Evolutionary conservation across 1,140 invertebrate genomes (phyloP).

Genomic region (Brachionus koreanus): DNA sequence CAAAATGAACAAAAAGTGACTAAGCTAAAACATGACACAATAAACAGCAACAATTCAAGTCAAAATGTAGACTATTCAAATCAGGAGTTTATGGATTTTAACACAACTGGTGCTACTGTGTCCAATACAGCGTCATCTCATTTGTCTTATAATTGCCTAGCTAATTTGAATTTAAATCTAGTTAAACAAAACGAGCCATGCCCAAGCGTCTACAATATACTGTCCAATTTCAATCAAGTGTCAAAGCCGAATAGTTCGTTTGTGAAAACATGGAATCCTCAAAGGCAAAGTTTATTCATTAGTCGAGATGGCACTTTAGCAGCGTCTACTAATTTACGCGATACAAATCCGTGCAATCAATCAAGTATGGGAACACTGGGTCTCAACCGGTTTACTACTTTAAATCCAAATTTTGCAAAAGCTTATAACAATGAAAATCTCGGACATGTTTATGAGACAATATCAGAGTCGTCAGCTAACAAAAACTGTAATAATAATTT

Average conservation of each 20-base stretch:
- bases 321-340: not conserved
- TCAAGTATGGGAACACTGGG: not conserved
- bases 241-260: not conserved
- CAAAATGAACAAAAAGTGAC: not conserved
- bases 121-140: not conserved
- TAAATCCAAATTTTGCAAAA: not conserved
- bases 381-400: not conserved
- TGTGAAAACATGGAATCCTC: not conserved
- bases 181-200: not conserved
- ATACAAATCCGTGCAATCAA: not conserved
- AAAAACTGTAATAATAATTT: not conserved
- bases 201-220: not conserved
- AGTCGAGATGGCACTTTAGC: not conserved
- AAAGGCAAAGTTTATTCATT: not conserved
- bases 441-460: not conserved
- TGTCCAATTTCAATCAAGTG: not conserved
- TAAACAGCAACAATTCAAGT: not conserved
- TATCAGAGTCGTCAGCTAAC: not conserved
- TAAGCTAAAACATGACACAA: not conserved
- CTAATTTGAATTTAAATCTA: constrained; percentile 28
- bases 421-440: not conserved
- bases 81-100: constrained; percentile 3
- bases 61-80: not conserved
- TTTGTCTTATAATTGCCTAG: constrained; percentile 11
- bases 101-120: not conserved